phyloP scores from a whole-genome alignment of 2,113 vertebrate species.

The Sitta europaea region DNA sequence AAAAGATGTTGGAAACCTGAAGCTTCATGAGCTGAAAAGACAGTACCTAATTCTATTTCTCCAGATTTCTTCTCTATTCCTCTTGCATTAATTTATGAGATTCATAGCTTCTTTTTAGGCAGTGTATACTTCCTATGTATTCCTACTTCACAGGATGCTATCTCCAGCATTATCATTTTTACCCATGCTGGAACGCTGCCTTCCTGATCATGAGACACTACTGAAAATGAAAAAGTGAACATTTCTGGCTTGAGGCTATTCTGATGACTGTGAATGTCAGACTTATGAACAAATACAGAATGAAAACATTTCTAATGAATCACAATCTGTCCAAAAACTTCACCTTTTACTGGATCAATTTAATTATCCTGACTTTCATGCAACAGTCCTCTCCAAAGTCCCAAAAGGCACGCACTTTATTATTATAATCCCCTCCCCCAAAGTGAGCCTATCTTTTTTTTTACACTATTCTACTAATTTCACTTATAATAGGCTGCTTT shows the following conservation, averaged over 20 bases:
- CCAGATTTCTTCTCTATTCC: not conserved
- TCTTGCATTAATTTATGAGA: not conserved
- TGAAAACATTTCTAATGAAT: not conserved
- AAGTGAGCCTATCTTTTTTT: not conserved
- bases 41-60: not conserved
- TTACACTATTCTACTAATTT: not conserved
- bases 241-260: not conserved
- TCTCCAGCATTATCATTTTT: not conserved
- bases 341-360: not conserved
- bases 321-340: not conserved
- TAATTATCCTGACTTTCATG: not conserved
- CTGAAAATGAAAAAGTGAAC: not conserved
- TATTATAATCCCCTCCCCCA: accelerated
- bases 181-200: not conserved
- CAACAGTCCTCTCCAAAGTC: not conserved
- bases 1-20: not conserved
- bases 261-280: not conserved
- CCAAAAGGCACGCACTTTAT: not conserved
- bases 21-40: not conserved
- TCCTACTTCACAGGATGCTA: not conserved
- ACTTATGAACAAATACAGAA: not conserved
- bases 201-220: not conserved
- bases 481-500: not conserved
- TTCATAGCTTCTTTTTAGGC: not conserved
- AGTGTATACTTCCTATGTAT: not conserved